Percentiles rank a stretch among this genome's conserved stretches.
These are phyloP conservation scores for Maniola jurtina DNA, from an alignment of 1,140 invertebrate genomes.

Conservation along the genomic window DNA sequence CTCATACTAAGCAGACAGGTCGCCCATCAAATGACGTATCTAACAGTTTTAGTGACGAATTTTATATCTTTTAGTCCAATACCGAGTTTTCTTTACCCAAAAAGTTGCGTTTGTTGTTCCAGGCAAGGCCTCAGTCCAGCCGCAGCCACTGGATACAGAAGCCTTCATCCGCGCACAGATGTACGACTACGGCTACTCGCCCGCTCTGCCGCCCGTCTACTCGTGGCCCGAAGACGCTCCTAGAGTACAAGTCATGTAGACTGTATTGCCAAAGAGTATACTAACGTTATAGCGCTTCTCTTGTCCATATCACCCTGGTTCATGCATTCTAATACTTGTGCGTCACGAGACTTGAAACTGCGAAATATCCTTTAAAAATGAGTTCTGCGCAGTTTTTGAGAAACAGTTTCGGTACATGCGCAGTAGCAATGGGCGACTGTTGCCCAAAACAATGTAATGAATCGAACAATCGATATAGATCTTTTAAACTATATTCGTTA, in stretches of 20 bases:
- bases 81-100: background rate
- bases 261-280: background rate
- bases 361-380: no score
- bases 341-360: no score
- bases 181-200: conserved; percentile 86
- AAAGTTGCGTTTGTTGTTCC: conserved; percentile 28
- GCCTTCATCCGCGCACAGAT: conserved; percentile 89
- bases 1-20: no score
- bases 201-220: conserved; percentile 84
- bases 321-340: background rate
- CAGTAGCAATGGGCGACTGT: no score
- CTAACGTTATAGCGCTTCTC: background rate
- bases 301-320: background rate
- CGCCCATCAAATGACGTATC: no score
- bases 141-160: conserved; percentile 86
- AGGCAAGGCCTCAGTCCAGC: conserved; percentile 88
- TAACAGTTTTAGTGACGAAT: no score
- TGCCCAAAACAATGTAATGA: no score
- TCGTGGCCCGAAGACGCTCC: conserved; percentile 77
- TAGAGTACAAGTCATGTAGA: conserved; percentile 49
- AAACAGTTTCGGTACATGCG: no score
- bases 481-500: no score
- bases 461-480: no score
- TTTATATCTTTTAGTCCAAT: background rate
- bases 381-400: no score